Evolutionary conservation across 2,888 invertebrate species (phyloP), one percentile per base, ranked within the genome.

Genomic region (Pachliopta kotzebuea): DNA sequence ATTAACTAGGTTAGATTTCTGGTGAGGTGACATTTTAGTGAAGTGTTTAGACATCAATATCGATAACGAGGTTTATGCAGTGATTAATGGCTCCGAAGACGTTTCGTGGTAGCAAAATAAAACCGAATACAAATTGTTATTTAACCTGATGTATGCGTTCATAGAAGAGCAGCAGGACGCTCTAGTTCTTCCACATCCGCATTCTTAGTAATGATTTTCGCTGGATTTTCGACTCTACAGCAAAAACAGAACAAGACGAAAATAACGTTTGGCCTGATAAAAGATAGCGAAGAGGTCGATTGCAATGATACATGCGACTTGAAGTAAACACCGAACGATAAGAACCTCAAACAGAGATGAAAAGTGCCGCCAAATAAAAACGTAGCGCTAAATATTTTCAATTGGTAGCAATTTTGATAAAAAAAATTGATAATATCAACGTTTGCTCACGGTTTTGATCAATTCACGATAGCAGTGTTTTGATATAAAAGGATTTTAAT

Each of bases 81-180:
- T 64, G 56, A 60, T 64, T 52, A 21, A 60, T 60, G 55, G 60
- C 42, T 45, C 24, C 50, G 20, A 37, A 50, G 60, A 21, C 42
- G 50, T 60, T 42, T 60, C 31, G 21, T 21, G 20, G 42, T 52
- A 56, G 37, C 37, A 23, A 60, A 64, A 64, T 60, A 60, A 64
- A 56, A 61, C 2, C 21, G 14, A 60, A 60, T 55, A 49, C 21
- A 18, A 23, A 56, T 64, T 42, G 42, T 52, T n/a, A 60, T 60
- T 64, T 60, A 60, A 64, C 56, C 60, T 64, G 60, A 60, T 64
- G 56, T 14, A 64, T 60, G 60, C 50, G 56, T 64, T 64, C 64
- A 37, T 24, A 24, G 64, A 64, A 63, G 45, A 45, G 24, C n/a
- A 23, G n/a, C 50, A 31, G 26, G 37, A 11, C 21, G 60, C 17